phyloP scores from a whole-genome alignment of 2,797 vertebrate species.

The Poeciliopsis paucimaculata region DNA sequence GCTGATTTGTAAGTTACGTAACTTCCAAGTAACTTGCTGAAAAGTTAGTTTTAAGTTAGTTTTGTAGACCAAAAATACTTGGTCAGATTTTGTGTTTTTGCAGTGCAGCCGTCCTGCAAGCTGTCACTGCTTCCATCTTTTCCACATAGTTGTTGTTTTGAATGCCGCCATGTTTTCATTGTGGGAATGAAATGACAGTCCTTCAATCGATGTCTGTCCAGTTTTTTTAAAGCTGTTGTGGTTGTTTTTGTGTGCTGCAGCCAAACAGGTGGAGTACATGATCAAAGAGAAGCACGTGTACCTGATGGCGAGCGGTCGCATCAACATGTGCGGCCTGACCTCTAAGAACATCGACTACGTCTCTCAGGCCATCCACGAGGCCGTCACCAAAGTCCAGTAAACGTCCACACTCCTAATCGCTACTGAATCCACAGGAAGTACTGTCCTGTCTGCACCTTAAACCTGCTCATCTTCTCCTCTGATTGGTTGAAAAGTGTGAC shows the following conservation, averaged over 20 bases:
- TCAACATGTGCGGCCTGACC: constrained; percentile 98
- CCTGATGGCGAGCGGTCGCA: constrained; percentile 95
- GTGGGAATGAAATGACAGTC: too few relatives aligned
- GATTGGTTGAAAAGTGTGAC: constrained; percentile 35
- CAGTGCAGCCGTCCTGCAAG: neutral
- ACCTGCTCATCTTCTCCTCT: constrained; percentile 21
- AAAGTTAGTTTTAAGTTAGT: neutral
- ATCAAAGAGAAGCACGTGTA: constrained; percentile 95
- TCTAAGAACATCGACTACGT: constrained; percentile 95
- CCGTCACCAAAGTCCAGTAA: constrained; percentile 89
- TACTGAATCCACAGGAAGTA: constrained; percentile 35
- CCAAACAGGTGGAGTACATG: constrained; percentile 93
- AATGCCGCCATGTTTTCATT: too few relatives aligned
- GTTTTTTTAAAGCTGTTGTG: neutral
- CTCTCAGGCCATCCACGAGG: constrained; percentile 93
- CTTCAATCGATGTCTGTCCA: neutral
- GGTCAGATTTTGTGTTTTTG: too few relatives aligned
- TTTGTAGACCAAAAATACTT: neutral
- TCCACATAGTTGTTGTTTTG: neutral
- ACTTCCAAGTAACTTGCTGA: too few relatives aligned
- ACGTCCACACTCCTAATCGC: constrained; percentile 21
- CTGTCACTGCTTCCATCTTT: neutral
- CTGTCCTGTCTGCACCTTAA: constrained; percentile 10
- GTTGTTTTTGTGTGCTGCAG: constrained; percentile 71
- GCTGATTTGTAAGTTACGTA: too few relatives aligned